Base-by-base conservation (phyloP, 2,797 vertebrate species). In the Oryzias dopingdopingensis region DNA sequence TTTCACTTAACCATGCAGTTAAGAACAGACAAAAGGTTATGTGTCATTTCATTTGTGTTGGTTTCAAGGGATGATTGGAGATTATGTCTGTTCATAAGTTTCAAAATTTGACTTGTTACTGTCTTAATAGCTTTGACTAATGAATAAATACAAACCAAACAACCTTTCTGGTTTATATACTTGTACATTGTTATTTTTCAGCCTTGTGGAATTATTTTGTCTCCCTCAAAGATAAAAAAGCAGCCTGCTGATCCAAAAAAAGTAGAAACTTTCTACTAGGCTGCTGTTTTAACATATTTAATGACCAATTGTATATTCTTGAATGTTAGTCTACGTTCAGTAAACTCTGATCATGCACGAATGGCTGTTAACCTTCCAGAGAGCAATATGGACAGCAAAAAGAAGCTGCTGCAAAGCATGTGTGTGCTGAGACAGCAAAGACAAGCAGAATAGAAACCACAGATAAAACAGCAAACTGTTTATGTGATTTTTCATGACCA, bases 391-490 rank as follows among this genome's bases (percentile, higher is more conserved):
- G 5, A 29, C 50, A 42, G 60, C 55, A 51, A 51, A 77, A 79
- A 69, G 54, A 65, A 59, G 68, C 37, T 32, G 62, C 56, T 58
- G 64, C 72, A 77, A 84, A 74, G 71, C 76, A 47, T 29, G 50
- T 17, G 15, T 20, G 69, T 62, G 87, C 84, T 88, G 87, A 90
- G 72, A 62, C 82, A 81, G 87, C 85, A 84, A 49, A 72, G 43
- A 56, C 14, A 1, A 74, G 63, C 57, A 67, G 85, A 77, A 87
- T 56, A 74, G 82, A 85, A 89, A 87, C 79, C 71, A 80, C 59
- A 7, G 23, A 62, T 55, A 17, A 52, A 65, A 42, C 32, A 42
- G 18, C 37, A 48, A 40, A 6, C 43, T 42, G 65, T 32, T 12
- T 16, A 18, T 46, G 37, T n/a, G 6, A 12, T 20, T 4, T 17